Evolutionary conservation across 1,140 invertebrate species (phyloP), one percentile per base, ranked within the genome.

Genomic region (Brachionus paranguensis): DNA sequence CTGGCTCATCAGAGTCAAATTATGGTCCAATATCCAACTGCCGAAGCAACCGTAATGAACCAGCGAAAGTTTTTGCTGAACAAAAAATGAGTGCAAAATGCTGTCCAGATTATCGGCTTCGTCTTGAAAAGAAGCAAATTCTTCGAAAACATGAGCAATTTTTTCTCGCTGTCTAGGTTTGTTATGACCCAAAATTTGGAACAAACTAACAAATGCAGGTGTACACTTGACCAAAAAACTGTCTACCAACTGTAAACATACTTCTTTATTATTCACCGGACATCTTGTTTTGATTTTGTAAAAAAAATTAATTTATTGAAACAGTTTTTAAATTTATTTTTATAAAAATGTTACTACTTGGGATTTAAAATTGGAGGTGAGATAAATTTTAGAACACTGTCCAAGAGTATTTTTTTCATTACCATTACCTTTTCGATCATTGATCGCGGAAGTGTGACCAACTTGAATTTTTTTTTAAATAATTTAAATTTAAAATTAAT

Each of bases 11-110:
- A 96, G 93, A 84, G 94, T 91, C 17, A 98, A 91, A n/a, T 95
- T 96, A 88, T 97, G 95, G 90, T 97, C 97, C 64, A 98, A 91
- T 29, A 97, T 93, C 96, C 96, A 99, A 8, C 95, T 97, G 53
- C 95, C 94, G 89, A 97, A 96, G 88, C 94, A 96, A 0, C 95
- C 93, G 78, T 94, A 91, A 88, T 95, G 93, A 70, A 92, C 92
- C 4, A 93, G 90, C 1, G 92, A 92, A 11, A 91, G 91, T 64
- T 94, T 93, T 84, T 90, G 91, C 88, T 93, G 93, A 64, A 92
- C 87, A 11, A 92, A 92, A 27, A 94, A 87, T 85, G 92, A 92
- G 88, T 95, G 93, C 72, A 96, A 90, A 88, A 92, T 93, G 6
- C 92, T 92, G 90, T 98, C 96, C 2, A 97, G 93, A 86, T 94